phyloP scores from a whole-genome alignment of 2,888 invertebrate genomes.

The Acrobeloides nanus region DNA sequence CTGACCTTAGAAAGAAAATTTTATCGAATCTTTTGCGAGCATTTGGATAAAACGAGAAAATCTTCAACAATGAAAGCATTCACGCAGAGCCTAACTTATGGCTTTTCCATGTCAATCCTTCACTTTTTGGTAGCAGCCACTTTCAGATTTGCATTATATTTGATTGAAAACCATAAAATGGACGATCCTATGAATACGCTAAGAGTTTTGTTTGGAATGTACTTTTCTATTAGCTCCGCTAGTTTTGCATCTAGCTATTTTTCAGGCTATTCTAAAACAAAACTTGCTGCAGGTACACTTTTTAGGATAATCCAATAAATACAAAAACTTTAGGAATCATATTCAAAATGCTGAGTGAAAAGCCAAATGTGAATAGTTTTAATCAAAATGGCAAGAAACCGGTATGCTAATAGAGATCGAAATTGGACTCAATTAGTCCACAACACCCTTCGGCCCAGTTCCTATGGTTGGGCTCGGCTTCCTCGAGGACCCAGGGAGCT shows the following conservation, averaged over 20 bases:
- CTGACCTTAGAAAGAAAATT: slow-evolving; percentile 54
- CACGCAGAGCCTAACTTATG: slow-evolving; percentile 18
- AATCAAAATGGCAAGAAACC: too few relatives aligned
- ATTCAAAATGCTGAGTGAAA: slow-evolving; percentile 53
- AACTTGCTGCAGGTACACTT: too few relatives aligned
- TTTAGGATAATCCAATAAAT: too few relatives aligned
- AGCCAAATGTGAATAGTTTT: slow-evolving; percentile 54
- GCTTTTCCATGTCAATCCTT: slow-evolving; percentile 8
- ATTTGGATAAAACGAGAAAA: slow-evolving; percentile 30
- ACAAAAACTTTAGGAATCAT: slow-evolving; percentile 55
- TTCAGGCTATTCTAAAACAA: too few relatives aligned
- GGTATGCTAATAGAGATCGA: too few relatives aligned
- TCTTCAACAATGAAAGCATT: slow-evolving; percentile 28
- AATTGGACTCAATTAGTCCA: too few relatives aligned
- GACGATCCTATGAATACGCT: slow-evolving; percentile 6
- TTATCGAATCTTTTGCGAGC: slow-evolving; percentile 32
- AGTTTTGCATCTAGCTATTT: too few relatives aligned
- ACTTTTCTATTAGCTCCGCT: slow-evolving; percentile 58
- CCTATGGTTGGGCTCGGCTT: too few relatives aligned
- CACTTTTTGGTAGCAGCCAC: slow-evolving; percentile 11
- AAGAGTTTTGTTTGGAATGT: slow-evolving; percentile 61
- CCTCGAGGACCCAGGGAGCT: too few relatives aligned
- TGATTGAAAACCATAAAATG: slow-evolving; percentile 2
- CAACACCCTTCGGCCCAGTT: too few relatives aligned
- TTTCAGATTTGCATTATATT: slow-evolving; percentile 6